A percentile compares a stretch with the other conserved stretches of the same genome.
phyloP scores from a whole-genome alignment of 2,888 invertebrate species.

The Lasioglossum vierecki region DNA sequence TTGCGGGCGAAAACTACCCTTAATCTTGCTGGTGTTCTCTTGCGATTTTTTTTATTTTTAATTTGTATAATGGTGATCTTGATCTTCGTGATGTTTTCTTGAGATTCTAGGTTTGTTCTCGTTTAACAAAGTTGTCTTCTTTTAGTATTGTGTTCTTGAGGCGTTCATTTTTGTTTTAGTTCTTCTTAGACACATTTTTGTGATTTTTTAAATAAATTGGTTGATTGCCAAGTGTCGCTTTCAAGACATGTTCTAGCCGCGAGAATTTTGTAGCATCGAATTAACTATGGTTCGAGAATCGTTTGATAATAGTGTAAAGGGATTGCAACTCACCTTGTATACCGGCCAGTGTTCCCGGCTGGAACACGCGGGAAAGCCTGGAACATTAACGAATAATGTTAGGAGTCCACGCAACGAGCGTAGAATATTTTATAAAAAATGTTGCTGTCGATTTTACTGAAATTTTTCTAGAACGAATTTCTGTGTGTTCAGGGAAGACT shows the following conservation, averaged over 20 bases:
- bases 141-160: not conserved
- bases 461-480: not conserved
- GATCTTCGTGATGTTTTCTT: not conserved
- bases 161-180: not conserved
- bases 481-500: not conserved
- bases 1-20: too few species aligned
- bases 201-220: not conserved
- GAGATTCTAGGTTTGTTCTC: not conserved
- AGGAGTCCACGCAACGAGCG: not conserved
- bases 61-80: not conserved
- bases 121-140: not conserved
- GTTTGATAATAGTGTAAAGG: not conserved
- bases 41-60: not conserved
- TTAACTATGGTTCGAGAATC: not conserved
- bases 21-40: not conserved
- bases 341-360: constrained; percentile 91
- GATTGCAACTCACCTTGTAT: constrained; percentile 88
- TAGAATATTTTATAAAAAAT: not conserved
- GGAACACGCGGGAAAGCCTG: constrained; percentile 93
- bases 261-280: not conserved
- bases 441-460: not conserved
- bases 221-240: constrained; percentile 72
- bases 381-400: constrained; percentile 83
- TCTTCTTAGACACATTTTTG: not conserved
- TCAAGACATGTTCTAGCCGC: not conserved